These are phyloP conservation scores for Sus scrofa DNA, from an alignment of 2,113 vertebrate species.

Conservation along the genomic window DNA sequence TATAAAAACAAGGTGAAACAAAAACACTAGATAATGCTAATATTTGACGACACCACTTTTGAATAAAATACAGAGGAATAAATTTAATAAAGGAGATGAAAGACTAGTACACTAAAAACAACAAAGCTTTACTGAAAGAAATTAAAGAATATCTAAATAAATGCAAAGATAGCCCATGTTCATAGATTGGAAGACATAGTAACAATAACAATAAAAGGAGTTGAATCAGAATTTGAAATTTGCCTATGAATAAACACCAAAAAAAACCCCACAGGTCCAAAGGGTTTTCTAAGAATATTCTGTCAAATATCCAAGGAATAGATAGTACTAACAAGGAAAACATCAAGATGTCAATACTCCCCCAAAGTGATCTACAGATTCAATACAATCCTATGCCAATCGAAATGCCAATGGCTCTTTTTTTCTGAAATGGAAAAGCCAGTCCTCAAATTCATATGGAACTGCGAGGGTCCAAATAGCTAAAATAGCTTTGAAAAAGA, in stretches of 20 bases:
- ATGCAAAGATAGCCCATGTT: background rate
- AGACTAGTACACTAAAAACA: background rate
- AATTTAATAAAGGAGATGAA: background rate
- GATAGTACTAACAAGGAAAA: background rate
- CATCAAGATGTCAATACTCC: background rate
- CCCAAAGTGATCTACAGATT: conserved; percentile 4
- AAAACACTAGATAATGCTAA: background rate
- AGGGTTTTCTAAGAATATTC: background rate
- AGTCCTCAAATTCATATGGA: background rate
- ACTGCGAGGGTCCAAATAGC: background rate
- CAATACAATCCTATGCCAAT: background rate
- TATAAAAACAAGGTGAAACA: background rate
- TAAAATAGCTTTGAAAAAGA: background rate
- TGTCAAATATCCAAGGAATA: background rate
- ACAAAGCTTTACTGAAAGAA: background rate
- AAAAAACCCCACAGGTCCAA: background rate
- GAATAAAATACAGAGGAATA: conserved; percentile 14
- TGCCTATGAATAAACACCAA: background rate
- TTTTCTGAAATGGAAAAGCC: background rate
- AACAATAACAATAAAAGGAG: background rate
- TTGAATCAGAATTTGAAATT: background rate
- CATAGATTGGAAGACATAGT: background rate
- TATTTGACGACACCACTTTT: background rate
- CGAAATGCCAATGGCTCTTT: background rate
- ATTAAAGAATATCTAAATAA: background rate